Percentiles rank a stretch among this genome's conserved stretches.
Conservation (phyloP, 2,888 invertebrate genomes). For the Selenia dentaria region DNA sequence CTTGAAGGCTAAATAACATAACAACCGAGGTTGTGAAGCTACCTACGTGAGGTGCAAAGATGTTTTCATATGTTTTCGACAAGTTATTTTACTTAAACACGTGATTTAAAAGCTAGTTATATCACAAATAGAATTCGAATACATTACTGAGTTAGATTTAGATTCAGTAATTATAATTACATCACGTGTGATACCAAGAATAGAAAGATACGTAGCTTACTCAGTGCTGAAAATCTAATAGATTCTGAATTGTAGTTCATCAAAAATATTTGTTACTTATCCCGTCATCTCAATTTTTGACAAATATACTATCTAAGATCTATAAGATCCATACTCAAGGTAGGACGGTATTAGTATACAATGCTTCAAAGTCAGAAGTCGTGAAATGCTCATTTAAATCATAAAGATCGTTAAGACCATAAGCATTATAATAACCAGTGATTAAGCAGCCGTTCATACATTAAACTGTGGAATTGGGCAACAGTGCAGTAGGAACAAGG, state of each 20-base stretch:
- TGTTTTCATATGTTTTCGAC: slow-evolving; percentile 28
- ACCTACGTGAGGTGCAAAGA: slow-evolving; percentile 50
- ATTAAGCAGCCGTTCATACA: slow-evolving; percentile 30
- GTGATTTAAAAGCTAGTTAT: slow-evolving; percentile 6
- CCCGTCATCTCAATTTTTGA: too few relatives aligned
- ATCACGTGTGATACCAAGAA: too few relatives aligned
- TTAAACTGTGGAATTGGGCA: slow-evolving; percentile 44
- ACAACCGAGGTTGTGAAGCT: slow-evolving; percentile 57
- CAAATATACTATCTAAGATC: too few relatives aligned
- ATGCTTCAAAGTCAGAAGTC: not conserved
- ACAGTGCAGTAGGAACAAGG: slow-evolving; percentile 58
- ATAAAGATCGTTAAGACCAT: slow-evolving; percentile 11
- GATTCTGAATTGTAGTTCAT: too few relatives aligned
- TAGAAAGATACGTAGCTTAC: too few relatives aligned
- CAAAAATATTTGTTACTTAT: too few relatives aligned
- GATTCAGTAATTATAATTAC: not conserved
- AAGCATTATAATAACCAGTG: slow-evolving; percentile 31
- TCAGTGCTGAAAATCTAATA: too few relatives aligned
- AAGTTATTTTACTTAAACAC: slow-evolving; percentile 17
- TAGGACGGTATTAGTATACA: too few relatives aligned
- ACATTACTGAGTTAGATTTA: too few relatives aligned
- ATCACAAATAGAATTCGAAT: not conserved
- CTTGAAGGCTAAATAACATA: slow-evolving; percentile 72
- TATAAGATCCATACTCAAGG: too few relatives aligned
- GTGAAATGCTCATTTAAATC: slow-evolving; percentile 6